Evolutionary conservation across 2,888 invertebrate genomes (phyloP).

Genomic region (Agrochola macilenta): DNA sequence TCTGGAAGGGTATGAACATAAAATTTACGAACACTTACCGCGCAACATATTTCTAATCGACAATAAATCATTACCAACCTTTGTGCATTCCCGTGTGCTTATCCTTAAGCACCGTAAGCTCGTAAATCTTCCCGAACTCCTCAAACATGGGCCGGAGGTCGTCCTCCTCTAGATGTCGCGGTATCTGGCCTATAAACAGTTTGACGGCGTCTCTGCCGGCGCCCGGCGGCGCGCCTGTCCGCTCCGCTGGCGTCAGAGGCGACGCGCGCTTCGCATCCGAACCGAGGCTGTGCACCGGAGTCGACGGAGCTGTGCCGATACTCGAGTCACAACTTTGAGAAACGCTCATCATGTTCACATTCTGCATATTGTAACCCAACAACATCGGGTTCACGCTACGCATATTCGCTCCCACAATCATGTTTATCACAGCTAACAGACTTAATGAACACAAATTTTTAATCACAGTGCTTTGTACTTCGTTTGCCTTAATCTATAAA

Average conservation of each 20-base stretch:
- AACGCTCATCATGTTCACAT: constrained; percentile 70
- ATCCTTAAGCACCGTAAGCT: constrained; percentile 98
- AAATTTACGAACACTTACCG: constrained; percentile 48
- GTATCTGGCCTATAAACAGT: constrained; percentile 98
- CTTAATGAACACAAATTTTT: constrained; percentile 78
- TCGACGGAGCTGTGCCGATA: constrained; percentile 84
- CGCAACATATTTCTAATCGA: constrained; percentile 57
- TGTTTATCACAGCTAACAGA: constrained; percentile 82
- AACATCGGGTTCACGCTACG: constrained; percentile 83
- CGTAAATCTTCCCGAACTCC: constrained; percentile 98
- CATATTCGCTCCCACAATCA: constrained; percentile 86
- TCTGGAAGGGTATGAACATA: constrained; percentile 27
- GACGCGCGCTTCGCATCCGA: constrained; percentile 75
- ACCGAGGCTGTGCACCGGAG: constrained; percentile 81
- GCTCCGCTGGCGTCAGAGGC: constrained; percentile 84
- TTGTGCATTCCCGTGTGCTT: constrained; percentile 99
- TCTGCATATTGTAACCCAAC: constrained; percentile 82
- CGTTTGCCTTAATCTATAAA: constrained; percentile 85
- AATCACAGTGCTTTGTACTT: constrained; percentile 88
- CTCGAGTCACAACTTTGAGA: constrained; percentile 67
- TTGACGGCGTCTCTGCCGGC: constrained; percentile 93
- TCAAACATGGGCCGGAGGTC: constrained; percentile 97
- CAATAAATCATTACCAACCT: constrained; percentile 91
- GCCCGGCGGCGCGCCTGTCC: constrained; percentile 86
- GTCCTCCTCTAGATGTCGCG: constrained; percentile 96